Percentiles rank a stretch among this genome's conserved stretches.
These are phyloP conservation scores for Aleiodes sp. DNA, from an alignment of 1,140 invertebrate species.

Conservation along the genomic window DNA sequence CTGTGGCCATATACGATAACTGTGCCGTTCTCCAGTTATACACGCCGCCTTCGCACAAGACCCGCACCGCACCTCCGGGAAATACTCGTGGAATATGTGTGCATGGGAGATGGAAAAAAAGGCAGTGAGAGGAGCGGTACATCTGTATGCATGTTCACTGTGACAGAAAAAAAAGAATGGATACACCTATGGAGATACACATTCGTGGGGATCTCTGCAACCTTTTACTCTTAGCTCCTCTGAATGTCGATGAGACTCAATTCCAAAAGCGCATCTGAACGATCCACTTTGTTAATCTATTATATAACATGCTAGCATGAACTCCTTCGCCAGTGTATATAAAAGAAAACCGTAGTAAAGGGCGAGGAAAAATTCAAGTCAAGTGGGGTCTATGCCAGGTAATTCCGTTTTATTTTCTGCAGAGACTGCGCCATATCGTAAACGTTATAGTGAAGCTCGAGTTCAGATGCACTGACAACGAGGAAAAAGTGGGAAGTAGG, in stretches of 20 bases:
- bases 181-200: slow-evolving; percentile 22
- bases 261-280: slow-evolving; percentile 6
- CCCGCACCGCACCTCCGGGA: slow-evolving; percentile 1
- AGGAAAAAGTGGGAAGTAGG: too few species aligned
- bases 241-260: slow-evolving; percentile 8
- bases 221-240: slow-evolving; percentile 24
- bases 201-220: slow-evolving; percentile 37
- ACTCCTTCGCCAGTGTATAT: too few species aligned
- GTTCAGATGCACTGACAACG: not conserved
- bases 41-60: slow-evolving; percentile 12
- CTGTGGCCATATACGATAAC: slow-evolving; percentile 50
- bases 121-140: not conserved
- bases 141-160: not conserved
- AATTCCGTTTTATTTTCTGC: not conserved
- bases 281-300: slow-evolving; percentile 26
- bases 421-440: not conserved
- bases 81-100: not conserved
- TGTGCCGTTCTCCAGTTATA: slow-evolving; percentile 52
- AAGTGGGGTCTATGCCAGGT: not conserved
- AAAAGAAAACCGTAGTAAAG: not conserved
- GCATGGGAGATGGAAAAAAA: not conserved
- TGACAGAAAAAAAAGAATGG: not conserved
- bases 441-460: not conserved
- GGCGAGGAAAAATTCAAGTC: not conserved
- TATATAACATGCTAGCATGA: not conserved